Percentiles rank a stretch among this genome's conserved stretches.
These are phyloP conservation scores for Julus scandinavius DNA, from an alignment of 2,888 invertebrate genomes.

Conservation along the genomic window DNA sequence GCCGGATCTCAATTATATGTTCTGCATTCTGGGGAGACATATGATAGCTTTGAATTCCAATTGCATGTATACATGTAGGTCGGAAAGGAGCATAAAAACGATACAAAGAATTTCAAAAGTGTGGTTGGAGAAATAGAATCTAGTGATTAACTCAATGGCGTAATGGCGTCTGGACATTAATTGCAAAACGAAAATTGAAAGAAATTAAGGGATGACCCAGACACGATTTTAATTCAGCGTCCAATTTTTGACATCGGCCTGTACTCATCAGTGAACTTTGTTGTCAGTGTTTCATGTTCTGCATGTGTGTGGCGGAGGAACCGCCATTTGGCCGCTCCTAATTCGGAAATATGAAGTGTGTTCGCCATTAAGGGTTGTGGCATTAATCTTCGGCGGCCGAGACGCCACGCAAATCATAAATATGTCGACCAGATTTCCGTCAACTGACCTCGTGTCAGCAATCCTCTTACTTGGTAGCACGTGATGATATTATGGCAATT, in stretches of 20 bases:
- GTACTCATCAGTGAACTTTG: not conserved
- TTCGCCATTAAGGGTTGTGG: not conserved
- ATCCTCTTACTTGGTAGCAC: constrained; percentile 21
- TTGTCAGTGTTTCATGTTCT: not conserved
- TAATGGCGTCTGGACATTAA: not conserved
- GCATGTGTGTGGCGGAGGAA: constrained; percentile 12
- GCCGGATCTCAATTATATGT: no score
- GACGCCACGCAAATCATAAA: constrained; percentile 33
- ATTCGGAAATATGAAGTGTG: constrained; percentile 33
- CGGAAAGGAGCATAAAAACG: not conserved
- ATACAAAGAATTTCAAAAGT: constrained; percentile 15
- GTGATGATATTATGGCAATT: constrained; percentile 23
- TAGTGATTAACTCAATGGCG: not conserved
- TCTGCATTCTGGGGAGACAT: no score
- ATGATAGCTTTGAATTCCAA: not conserved
- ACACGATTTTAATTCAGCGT: not conserved
- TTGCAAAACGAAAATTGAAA: not conserved
- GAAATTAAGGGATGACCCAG: constrained; percentile 25
- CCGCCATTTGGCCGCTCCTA: constrained; percentile 21
- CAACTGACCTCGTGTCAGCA: constrained; percentile 24
- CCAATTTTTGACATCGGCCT: not conserved
- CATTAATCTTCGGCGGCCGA: constrained; percentile 4
- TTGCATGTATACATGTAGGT: no score
- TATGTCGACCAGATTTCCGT: constrained; percentile 33
- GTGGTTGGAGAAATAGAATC: not conserved